Evolutionary conservation across 2,797 vertebrate genomes (phyloP).

Genomic region (Chaenodraco wilsoni): DNA sequence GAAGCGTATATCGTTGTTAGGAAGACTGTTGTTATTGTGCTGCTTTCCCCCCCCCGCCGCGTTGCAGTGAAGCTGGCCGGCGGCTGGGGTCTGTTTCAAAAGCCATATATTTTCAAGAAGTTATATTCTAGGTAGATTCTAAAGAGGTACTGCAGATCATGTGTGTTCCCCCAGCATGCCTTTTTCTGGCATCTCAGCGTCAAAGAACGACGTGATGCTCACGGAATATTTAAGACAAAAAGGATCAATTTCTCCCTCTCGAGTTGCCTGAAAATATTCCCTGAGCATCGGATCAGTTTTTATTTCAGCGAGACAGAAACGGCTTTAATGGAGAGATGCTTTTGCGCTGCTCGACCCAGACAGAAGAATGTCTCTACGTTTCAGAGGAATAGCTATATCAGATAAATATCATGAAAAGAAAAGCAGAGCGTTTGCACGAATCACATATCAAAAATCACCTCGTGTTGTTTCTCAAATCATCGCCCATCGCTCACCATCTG

Average conservation of each 20-base stretch:
- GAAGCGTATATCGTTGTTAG: slow-evolving; percentile 57
- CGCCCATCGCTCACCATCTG: slow-evolving; percentile 46
- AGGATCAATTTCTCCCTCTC: neutral
- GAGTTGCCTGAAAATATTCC: slow-evolving; percentile 17
- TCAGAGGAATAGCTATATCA: slow-evolving; percentile 8
- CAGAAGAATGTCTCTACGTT: slow-evolving; percentile 68
- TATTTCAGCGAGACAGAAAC: neutral
- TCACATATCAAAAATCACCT: slow-evolving; percentile 39
- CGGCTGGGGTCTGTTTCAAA: slow-evolving; percentile 60
- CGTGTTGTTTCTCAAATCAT: slow-evolving; percentile 38
- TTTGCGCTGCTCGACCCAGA: slow-evolving; percentile 55
- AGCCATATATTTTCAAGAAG: slow-evolving; percentile 77
- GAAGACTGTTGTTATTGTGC: slow-evolving; percentile 44
- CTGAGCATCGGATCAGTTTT: neutral
- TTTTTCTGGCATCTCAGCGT: slow-evolving; percentile 55
- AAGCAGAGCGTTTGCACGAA: slow-evolving; percentile 71
- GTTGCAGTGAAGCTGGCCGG: slow-evolving; percentile 48
- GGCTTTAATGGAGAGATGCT: slow-evolving; percentile 49
- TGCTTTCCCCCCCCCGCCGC: slow-evolving; percentile 50
- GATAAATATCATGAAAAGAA: slow-evolving; percentile 22
- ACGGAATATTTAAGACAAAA: slow-evolving; percentile 8
- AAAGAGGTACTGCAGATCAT: slow-evolving; percentile 57
- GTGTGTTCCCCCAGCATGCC: slow-evolving; percentile 47
- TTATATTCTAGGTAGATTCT: slow-evolving; percentile 52
- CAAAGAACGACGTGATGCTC: slow-evolving; percentile 2